phyloP scores from a whole-genome alignment of 1,140 invertebrate genomes.

The Hycleus phaleratus region DNA sequence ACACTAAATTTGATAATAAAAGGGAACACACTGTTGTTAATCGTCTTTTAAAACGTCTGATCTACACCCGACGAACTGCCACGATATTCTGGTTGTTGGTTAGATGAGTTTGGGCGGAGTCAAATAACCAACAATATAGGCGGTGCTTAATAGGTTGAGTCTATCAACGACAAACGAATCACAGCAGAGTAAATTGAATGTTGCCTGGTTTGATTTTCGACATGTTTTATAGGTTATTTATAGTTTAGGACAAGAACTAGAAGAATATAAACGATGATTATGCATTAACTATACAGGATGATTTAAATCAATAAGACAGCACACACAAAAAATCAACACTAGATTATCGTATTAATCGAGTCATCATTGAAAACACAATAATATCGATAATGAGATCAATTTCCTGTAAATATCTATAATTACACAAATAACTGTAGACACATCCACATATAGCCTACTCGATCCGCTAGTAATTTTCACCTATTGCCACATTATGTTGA shows the following conservation, averaged over 20 bases:
- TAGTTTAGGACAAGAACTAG: conserved; percentile 22
- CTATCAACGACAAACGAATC: conserved; percentile 19
- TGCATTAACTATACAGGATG: too few species aligned
- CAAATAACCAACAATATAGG: background rate
- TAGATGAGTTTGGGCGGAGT: conserved; percentile 31
- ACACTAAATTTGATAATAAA: too few species aligned
- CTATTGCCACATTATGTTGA: conserved; percentile 4
- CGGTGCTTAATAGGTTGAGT: conserved; percentile 6
- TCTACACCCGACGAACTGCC: conserved; percentile 32
- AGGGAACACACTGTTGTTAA: background rate
- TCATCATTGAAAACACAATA: too few species aligned
- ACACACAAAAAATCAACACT: too few species aligned
- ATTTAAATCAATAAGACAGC: too few species aligned
- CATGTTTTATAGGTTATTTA: conserved; percentile 33
- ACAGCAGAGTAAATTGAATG: conserved; percentile 14
- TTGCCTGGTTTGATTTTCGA: conserved; percentile 20
- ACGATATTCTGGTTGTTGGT: conserved; percentile 33
- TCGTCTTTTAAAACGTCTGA: conserved; percentile 15
- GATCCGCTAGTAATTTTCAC: background rate
- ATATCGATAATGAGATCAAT: too few species aligned
- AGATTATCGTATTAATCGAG: too few species aligned
- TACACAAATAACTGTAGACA: too few species aligned
- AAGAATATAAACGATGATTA: conserved; percentile 2
- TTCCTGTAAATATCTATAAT: too few species aligned
- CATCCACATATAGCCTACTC: too few species aligned